These are phyloP conservation scores for Mesochorus sp. DNA, from an alignment of 2,888 invertebrate genomes.

Conservation along the genomic window DNA sequence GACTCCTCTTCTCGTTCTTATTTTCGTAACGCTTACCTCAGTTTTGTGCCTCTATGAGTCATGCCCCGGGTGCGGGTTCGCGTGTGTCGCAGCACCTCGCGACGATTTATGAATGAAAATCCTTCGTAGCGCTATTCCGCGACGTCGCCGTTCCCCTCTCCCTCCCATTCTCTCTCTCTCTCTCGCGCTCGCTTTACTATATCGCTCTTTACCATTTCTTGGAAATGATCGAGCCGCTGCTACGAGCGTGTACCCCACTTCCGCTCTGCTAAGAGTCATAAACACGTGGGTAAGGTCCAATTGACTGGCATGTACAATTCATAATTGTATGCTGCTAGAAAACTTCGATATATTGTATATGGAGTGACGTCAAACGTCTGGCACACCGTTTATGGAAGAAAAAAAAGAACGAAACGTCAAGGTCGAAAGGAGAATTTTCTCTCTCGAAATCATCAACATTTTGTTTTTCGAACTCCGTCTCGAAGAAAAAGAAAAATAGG, in stretches of 20 bases:
- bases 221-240: conserved; percentile 36
- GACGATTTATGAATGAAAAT: conserved; percentile 78
- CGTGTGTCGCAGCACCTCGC: conserved; percentile 29
- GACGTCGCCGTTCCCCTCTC: conserved; percentile 43
- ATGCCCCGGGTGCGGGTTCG: conserved; percentile 1
- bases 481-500: too few relatives aligned
- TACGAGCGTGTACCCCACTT: conserved; percentile 12
- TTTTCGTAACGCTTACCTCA: conserved; percentile 70
- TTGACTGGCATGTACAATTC: too few relatives aligned
- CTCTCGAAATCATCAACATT: too few relatives aligned
- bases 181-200: background rate
- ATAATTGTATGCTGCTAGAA: too few relatives aligned
- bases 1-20: conserved; percentile 52
- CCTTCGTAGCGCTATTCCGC: conserved; percentile 66
- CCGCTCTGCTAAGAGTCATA: background rate
- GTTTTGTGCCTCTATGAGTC: conserved; percentile 63
- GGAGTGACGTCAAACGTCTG: too few relatives aligned
- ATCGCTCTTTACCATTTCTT: conserved; percentile 20
- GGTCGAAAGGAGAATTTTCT: too few relatives aligned
- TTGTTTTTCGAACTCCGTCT: too few relatives aligned
- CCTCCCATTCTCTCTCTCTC: background rate
- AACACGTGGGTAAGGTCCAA: background rate
- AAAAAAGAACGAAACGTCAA: too few relatives aligned
- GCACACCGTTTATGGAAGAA: too few relatives aligned
- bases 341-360: too few relatives aligned